Evolutionary conservation across 2,113 vertebrate genomes (phyloP), one percentile per base, ranked within the genome.

Genomic region (Rhea pennata): DNA sequence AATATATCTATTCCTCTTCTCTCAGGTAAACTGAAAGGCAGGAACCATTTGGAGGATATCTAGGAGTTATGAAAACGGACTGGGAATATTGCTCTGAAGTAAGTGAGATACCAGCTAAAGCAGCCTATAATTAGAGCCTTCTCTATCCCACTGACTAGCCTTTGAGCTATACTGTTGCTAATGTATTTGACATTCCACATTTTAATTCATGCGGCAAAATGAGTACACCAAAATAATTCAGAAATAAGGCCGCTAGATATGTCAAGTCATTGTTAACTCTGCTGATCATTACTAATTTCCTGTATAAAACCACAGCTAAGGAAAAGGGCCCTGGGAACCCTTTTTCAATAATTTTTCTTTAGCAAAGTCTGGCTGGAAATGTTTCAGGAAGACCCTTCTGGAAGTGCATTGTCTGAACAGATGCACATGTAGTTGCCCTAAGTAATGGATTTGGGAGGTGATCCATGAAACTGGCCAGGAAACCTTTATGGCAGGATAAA

Each of bases 391-490:
- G 58, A 65, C 80, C 9, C 15, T 79, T 87, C 84, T 84, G 77
- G 77, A 87, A 42, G 50, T 76, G 95, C n/a, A 2, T 17, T 75
- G 5, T 53, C 14, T 54, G 82, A 71, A 56, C 71, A 24, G 2
- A 12, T 29, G 16, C 33, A 1, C 7, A 9, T 65, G 48, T 20
- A 61, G 61, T 84, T 3, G 1, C 31, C 64, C 59, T 83, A 2
- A 2, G 56, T 71, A 91, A 91, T 91, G 89, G 92, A 48, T 90
- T 26, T 95, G 91, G 72, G 95, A 95, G 75, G 39, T 67, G 81
- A 96, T 59, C 93, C 87, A 74, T 94, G 93, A 96, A 95, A 97
- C 80, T 93, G 75, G 86, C n/a, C 75, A 11, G 88, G 74, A 91
- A 77, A 79, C 56, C 39, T 94, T 93, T 66, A 70, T 3, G 9